phyloP scores from a whole-genome alignment of 2,888 invertebrate species.

The Biston stratarius region DNA sequence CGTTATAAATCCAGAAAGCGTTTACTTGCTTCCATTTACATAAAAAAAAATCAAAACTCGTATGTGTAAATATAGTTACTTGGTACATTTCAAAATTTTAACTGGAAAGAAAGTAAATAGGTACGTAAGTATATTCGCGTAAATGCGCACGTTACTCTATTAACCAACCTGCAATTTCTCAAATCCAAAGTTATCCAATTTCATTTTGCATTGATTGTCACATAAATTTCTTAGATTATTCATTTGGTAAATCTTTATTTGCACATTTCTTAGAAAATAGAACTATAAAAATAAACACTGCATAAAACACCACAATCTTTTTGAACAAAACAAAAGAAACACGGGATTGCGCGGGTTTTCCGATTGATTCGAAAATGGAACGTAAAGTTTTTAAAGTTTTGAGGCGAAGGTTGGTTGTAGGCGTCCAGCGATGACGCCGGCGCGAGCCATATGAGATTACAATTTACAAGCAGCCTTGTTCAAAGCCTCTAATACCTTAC shows the following conservation, averaged over 20 bases:
- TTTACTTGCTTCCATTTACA: no score
- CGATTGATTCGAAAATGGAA: constrained; percentile 27
- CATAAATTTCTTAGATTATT: constrained; percentile 42
- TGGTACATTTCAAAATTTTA: background rate
- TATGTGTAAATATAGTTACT: no score
- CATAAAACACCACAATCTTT: constrained; percentile 5
- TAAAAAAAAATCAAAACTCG: no score
- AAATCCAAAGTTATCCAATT: constrained; percentile 82
- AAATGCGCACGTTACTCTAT: background rate
- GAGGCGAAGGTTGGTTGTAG: constrained; percentile 63
- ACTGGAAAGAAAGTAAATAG: background rate
- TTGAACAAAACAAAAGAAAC: constrained; percentile 17
- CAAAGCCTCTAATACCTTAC: constrained; percentile 62
- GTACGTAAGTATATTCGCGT: background rate
- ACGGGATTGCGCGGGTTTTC: constrained; percentile 2
- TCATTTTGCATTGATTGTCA: constrained; percentile 62
- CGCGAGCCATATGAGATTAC: constrained; percentile 73
- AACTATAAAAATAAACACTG: background rate
- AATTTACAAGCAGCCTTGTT: constrained; percentile 57
- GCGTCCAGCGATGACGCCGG: constrained; percentile 75
- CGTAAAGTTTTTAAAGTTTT: constrained; percentile 40
- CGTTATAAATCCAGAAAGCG: no score
- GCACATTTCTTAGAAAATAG: constrained; percentile 14
- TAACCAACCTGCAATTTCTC: constrained; percentile 77
- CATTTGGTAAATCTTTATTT: constrained; percentile 41